These are phyloP conservation scores for Echeneis naucrates DNA, from an alignment of 2,797 vertebrate species.

Conservation along the genomic window DNA sequence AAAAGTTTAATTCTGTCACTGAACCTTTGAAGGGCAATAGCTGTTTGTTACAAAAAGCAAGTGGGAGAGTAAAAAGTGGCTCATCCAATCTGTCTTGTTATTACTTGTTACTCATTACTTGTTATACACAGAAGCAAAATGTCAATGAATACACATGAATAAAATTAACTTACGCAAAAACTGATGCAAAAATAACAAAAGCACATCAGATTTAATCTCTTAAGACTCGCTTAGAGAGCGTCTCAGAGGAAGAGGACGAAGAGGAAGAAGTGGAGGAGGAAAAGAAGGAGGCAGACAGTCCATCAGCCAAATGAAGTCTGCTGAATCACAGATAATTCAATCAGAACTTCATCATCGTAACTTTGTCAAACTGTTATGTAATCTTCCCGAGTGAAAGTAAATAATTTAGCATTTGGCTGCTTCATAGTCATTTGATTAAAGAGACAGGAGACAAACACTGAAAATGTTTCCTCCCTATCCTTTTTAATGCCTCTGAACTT, in stretches of 20 bases:
- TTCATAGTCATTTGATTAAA: not conserved
- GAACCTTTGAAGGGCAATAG: not conserved
- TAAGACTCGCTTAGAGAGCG: not conserved
- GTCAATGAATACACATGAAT: not conserved
- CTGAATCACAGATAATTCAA: slow-evolving; percentile 49
- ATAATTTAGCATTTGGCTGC: slow-evolving; percentile 46
- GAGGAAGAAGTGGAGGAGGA: slow-evolving; percentile 2
- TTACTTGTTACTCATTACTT: not conserved
- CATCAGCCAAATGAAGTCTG: slow-evolving; percentile 43
- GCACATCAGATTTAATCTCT: not conserved
- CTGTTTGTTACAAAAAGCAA: not conserved
- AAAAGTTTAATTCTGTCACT: not conserved
- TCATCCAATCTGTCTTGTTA: not conserved
- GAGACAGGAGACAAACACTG: not conserved
- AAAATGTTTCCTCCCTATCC: slow-evolving; percentile 2
- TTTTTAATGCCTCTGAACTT: slow-evolving; percentile 4
- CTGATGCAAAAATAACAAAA: slow-evolving; percentile 1
- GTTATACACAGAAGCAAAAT: not conserved
- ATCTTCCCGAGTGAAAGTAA: slow-evolving; percentile 16
- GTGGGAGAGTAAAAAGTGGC: not conserved
- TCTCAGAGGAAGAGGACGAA: not conserved
- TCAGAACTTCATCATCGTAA: slow-evolving; percentile 32
- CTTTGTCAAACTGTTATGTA: slow-evolving; percentile 33
- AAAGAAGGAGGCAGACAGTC: slow-evolving; percentile 7
- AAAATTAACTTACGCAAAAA: not conserved